These are phyloP conservation scores for Embidobia sp. DNA, from an alignment of 2,888 invertebrate species.

Conservation along the genomic window DNA sequence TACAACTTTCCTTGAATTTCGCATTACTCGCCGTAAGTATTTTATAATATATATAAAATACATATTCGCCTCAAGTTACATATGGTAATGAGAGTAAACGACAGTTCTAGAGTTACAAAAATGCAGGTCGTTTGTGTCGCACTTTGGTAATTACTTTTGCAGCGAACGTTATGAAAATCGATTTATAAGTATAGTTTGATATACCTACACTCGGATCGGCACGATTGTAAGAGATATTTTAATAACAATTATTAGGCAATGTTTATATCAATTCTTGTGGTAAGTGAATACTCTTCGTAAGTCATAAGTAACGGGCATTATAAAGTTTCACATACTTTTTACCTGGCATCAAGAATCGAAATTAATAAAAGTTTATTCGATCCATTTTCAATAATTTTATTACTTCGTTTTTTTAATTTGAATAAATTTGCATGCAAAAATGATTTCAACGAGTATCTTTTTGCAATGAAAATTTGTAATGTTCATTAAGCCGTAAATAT, in stretches of 20 bases:
- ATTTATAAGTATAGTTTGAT: conserved; percentile 38
- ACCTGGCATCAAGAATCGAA: neutral
- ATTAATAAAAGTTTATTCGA: conserved; percentile 26
- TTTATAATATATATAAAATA: conserved; percentile 52
- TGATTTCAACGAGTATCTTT: too few species aligned
- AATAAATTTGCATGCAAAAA: conserved; percentile 25
- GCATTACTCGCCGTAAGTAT: conserved; percentile 53
- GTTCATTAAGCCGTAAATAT: too few species aligned
- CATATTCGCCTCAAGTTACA: conserved; percentile 52
- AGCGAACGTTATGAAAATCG: conserved; percentile 21
- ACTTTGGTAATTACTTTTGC: conserved; percentile 31
- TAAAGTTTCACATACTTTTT: conserved; percentile 7
- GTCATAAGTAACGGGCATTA: neutral
- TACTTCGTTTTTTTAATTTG: conserved; percentile 4
- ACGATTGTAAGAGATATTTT: conserved; percentile 23
- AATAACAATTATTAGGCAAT: conserved; percentile 41
- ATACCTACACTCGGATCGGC: neutral
- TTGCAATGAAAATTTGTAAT: too few species aligned
- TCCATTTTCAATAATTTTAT: conserved; percentile 12
- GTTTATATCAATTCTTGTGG: neutral
- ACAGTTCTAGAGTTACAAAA: conserved; percentile 59
- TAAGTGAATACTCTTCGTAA: conserved; percentile 18
- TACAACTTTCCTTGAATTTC: conserved; percentile 61
- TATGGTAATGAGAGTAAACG: conserved; percentile 56
- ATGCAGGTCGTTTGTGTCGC: conserved; percentile 51